Conservation (phyloP, 2,888 invertebrate species). For the Eilema sororculum region DNA sequence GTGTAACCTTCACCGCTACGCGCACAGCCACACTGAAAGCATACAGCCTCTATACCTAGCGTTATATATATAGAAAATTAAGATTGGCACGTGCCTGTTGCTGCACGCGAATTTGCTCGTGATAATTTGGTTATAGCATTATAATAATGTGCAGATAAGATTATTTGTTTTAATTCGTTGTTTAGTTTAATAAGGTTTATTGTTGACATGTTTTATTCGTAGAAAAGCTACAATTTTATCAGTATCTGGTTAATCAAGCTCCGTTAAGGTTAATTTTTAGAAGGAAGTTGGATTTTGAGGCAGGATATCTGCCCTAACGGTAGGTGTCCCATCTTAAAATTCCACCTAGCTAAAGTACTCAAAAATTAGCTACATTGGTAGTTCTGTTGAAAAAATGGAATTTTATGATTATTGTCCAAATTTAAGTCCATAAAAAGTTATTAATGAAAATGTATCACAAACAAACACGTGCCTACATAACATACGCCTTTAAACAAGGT, state of each 20-base stretch:
- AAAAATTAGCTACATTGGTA: too few relatives aligned
- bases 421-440: too few relatives aligned
- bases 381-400: too few relatives aligned
- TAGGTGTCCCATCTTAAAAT: too few relatives aligned
- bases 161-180: background rate
- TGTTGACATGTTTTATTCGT: background rate
- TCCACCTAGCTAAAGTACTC: too few relatives aligned
- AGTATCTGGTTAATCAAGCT: background rate
- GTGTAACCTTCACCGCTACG: slow-evolving; percentile 52
- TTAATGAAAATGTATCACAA: too few relatives aligned
- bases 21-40: slow-evolving; percentile 31
- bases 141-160: background rate
- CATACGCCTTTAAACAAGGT: too few relatives aligned
- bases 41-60: slow-evolving; percentile 10
- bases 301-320: too few relatives aligned
- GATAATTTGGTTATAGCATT: background rate
- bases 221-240: background rate
- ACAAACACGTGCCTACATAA: too few relatives aligned
- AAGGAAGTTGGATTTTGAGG: too few relatives aligned
- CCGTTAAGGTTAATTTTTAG: background rate
- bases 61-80: slow-evolving; percentile 32
- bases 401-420: too few relatives aligned
- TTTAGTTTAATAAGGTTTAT: background rate
- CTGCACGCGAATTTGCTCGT: slow-evolving; percentile 11
- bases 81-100: slow-evolving; percentile 21